Base-by-base conservation (phyloP, 2,113 vertebrate species). In the Mustela nigripes region DNA sequence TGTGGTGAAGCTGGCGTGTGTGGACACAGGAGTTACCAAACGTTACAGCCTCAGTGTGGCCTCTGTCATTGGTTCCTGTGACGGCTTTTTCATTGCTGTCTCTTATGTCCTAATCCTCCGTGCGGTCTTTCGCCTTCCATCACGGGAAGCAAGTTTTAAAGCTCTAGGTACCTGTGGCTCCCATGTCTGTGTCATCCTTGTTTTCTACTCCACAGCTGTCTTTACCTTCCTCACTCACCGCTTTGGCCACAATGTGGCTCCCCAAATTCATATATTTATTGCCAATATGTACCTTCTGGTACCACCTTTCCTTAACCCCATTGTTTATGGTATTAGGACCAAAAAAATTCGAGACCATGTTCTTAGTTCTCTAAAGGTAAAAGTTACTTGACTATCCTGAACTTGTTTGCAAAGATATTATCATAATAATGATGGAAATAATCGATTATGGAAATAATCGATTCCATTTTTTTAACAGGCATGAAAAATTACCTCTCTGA, bases 201-300 rank as follows among this genome's bases (percentile, higher is more conserved):
- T 97, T 53, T 98, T 98, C 92, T 98, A 97, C 11, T 96, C 94
- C 63, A 98, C 97, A 2, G 96, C 97, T 19, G 91, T 93, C n/a
- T 98, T 98, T 42, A 90, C 96, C 16, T 97, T 97, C 73, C 76
- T 98, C 28, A 96, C 94, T n/a, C 97, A 98, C 26, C 63, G 69
- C 15, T 98, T 96, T 90, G 89, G 98, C 4, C 97, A 96, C 48
- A 81, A 45, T 36, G 88, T 98, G 58, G 74, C 71, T 2, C 96
- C 91, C 14, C 84, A 74, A 14, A 26, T 97, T 56, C 97, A 98
- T 67, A 97, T 98, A 60, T 69, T 97, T 31, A 80, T 97, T 45
- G 96, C 97, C 42, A 97, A 97, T 33, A 79, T 98, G 63, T 97
- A 97, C 76, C 97, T 97, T 48, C 24, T 97, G 48, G 79, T 97